Base-by-base conservation (phyloP, 2,113 vertebrate genomes). In the Campylomormyrus numenius region DNA sequence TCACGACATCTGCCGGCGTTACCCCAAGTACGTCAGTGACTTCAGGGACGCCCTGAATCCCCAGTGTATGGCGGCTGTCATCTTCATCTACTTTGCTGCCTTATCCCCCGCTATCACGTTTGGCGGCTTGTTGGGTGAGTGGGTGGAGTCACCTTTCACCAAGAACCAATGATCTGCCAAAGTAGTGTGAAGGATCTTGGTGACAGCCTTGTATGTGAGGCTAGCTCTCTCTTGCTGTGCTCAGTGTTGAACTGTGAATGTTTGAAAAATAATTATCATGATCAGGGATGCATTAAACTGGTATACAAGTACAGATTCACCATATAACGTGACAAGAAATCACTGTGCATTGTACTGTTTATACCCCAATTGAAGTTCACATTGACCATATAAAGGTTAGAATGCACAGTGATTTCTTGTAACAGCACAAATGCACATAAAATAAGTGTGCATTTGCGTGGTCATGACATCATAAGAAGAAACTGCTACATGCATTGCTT, bases 71-170 rank as follows among this genome's bases (percentile, higher is more conserved):
- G 98, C 98, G 0, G 98, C 98, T 0, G 94, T 99, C 52, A 98
- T 99, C 95, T 99, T 99, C 93, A 99, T 99, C 95, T 99, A 99
- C 95, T 99, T 99, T 0, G 98, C 98, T 0, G 98, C 98, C 0
- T 96, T 99, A 52, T 99, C 98, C 0, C 98, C 98, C 0, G 98
- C 98, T 92, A 98, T 99, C 93, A 99, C 98, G 2, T 99, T 99
- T 0, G 98, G 98, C 66, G 98, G 98, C 0, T 95, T 99, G 15
- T 96, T 99, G 88, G 98, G 98, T 98, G 92, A 96, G 96, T 91
- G 52, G 19, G 0, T 24, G 3, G 19, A 46, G 62, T 66, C 9
- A 24, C 35, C 62, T 11, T 66, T 31, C 62, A 66, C 62, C 62
- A 31, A 27, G 62, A n/a, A 77, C 70, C 70, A 35, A 17, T 77